Evolutionary conservation across 2,113 vertebrate genomes (phyloP), one percentile per base, ranked within the genome.

Genomic region (Cariama cristata): DNA sequence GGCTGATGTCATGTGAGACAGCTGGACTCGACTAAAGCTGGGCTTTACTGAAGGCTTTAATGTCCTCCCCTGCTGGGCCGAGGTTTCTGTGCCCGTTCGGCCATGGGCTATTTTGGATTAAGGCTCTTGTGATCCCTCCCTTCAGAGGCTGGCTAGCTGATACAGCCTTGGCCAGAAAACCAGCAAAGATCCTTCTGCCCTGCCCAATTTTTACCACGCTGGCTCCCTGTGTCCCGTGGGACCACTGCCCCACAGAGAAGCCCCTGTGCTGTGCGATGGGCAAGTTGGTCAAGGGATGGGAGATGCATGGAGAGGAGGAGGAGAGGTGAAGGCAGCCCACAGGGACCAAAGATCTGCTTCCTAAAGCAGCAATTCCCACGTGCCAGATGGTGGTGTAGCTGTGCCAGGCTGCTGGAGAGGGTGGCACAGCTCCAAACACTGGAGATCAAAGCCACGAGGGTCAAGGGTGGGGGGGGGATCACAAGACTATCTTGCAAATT

Each of bases 61-160:
- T 2, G 6, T 15, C 45, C 33, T 68, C 24, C n/a, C 12, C 8
- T 10, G 1, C 55, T 14, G 35, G 3, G 24, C 50, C 0, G 4
- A 62, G 9, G 33, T 55, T 47, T 55, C 50, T 0, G 4, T 23
- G 38, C 47, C 52, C 0, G 0, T 33, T 64, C 3, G 1, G 8
- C 26, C 22, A 11, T 8, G 4, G 22, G 11, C 15, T 35, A 2
- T 10, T 49, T 30, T 24, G 40, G 40, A 28, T n/a, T 13, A 47
- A 45, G 66, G 53, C 30, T 76, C 23, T 58, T 21, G 6, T 13
- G 27, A 4, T 27, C 33, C 24, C 23, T 27, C 33, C 50, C 14
- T 47, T 24, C 38, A 30, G 52, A 20, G 35, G 28, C 63, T 28
- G 14, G 28, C 13, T 2, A 45, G 67, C 33, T 40, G 47, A 19